phyloP scores from a whole-genome alignment of 2,888 invertebrate species.

The Aleiodes testaceus region DNA sequence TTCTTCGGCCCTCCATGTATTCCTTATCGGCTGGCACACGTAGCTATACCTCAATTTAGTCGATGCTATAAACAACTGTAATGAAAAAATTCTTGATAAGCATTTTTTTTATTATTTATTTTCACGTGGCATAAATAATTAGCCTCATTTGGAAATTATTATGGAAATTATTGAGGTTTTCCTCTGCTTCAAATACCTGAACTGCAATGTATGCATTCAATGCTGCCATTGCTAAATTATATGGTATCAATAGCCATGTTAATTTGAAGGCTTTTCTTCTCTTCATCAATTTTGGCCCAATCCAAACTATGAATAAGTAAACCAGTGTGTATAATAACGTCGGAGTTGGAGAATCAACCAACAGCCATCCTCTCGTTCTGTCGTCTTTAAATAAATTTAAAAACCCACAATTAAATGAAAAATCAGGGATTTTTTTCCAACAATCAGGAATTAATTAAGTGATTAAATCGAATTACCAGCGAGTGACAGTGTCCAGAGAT shows the following conservation, averaged over 20 bases:
- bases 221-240: conserved; percentile 88
- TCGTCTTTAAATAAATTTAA: conserved; percentile 75
- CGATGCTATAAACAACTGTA: conserved; percentile 81
- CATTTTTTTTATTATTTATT: neutral
- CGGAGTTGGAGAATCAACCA: conserved; percentile 87
- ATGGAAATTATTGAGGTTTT: neutral
- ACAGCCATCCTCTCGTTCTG: conserved; percentile 87
- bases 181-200: conserved; percentile 75
- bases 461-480: conserved; percentile 76
- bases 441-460: conserved; percentile 13
- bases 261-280: conserved; percentile 84
- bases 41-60: conserved; percentile 86
- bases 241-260: conserved; percentile 84
- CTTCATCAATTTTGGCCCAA: conserved; percentile 88
- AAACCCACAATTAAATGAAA: conserved; percentile 1
- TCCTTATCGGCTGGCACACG: conserved; percentile 89
- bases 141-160: conserved; percentile 16
- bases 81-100: conserved; percentile 45
- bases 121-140: neutral
- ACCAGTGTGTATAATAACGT: conserved; percentile 81
- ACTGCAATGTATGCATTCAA: conserved; percentile 89
- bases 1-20: conserved; percentile 85
- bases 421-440: neutral
- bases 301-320: conserved; percentile 85
- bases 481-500: conserved; percentile 84